Base-by-base conservation (phyloP, 2,113 vertebrate genomes). In the Neoarius graeffei region DNA sequence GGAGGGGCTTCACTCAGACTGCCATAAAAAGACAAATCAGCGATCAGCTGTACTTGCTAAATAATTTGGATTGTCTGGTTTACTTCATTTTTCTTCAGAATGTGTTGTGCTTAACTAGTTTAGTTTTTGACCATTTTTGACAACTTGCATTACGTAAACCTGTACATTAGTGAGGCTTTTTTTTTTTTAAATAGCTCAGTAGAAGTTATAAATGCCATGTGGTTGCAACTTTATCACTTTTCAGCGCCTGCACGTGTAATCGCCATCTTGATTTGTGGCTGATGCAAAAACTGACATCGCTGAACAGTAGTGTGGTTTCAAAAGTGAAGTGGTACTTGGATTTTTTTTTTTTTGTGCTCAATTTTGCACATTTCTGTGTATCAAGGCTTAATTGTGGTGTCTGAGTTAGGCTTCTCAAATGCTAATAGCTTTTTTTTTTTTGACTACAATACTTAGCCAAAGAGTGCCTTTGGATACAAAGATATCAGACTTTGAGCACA, bases 391-490 rank as follows among this genome's bases (percentile, higher is more conserved):
- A 20, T 81, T 69, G 56, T 23, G 9, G 66, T 84, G 83, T 73
- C n/a, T 30, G 76, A 52, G 35, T 59, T 62, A 71, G 7, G 10
- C 73, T 42, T 85, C n/a, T 83, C 50, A n/a, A 62, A 77, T 52
- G 17, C 62, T 80, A 17, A 66, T 82, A 71, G 48, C 14, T 89
- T 87, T 87, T 81, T 42, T 87, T 81, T 42, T 57, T 57, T 81
- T 73, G 42, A 25, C 57, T 76, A 57, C 74, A 27, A 77, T 60
- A 77, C 66, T 17, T 79, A 69, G 69, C 89, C 87, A 88, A 88
- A 88, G 87, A 90, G 87, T 90, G 89, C 89, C 89, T 90, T 86
- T n/a, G 74, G 85, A 87, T 76, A 35, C 57, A 82, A 42, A 81
- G 69, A 85, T 86, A 76, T 84, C 85, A 54, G 23, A 81, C 48